Base-by-base conservation (phyloP, 2,113 vertebrate genomes). In the Pangasianodon gigas region DNA sequence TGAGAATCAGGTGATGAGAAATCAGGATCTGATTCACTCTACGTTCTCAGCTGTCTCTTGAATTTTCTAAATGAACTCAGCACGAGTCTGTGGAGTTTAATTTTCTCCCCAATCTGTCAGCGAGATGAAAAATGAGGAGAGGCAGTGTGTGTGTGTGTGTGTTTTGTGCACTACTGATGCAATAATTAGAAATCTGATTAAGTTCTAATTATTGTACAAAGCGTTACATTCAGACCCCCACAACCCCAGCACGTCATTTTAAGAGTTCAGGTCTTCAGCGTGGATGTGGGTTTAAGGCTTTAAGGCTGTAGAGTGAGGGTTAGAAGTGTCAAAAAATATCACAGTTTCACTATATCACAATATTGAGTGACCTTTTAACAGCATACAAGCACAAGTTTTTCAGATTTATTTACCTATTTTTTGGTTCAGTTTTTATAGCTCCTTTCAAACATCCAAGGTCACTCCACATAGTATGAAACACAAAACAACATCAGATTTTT, bases 181-280 rank as follows among this genome's bases (percentile, higher is more conserved):
- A 74, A 74, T 74, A 74, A 74, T 74, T 74, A 74, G 69, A 74
- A 74, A 74, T 74, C 32, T 74, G 69, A 74, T 74, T 41, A 74
- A 74, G 37, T 74, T 19, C 32, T 41, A 74, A 74, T 41, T 41
- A 74, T 41, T 74, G 69, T 41, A 74, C 69, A 74, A 41, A 74
- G 16, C 16, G 0, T 41, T 74, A 74, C 69, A 74, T 7, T 74
- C n/a, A 74, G 32, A 74, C 14, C 5, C 69, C 16, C 69, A 7
- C 7, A 11, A 41, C 14, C 32, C 32, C 69, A 37, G 69, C 4
- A 74, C 16, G 32, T 1, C 69, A 18, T 41, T 37, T 19, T 37
- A 41, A 37, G 32, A 19, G 6, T 37, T 41, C 6, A 74, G 69
- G 32, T 74, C 32, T 37, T 32, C 67, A 69, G 67, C n/a, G 29